These are phyloP conservation scores for Prietella phreatophila DNA, from an alignment of 2,113 vertebrate species.

Conservation along the genomic window DNA sequence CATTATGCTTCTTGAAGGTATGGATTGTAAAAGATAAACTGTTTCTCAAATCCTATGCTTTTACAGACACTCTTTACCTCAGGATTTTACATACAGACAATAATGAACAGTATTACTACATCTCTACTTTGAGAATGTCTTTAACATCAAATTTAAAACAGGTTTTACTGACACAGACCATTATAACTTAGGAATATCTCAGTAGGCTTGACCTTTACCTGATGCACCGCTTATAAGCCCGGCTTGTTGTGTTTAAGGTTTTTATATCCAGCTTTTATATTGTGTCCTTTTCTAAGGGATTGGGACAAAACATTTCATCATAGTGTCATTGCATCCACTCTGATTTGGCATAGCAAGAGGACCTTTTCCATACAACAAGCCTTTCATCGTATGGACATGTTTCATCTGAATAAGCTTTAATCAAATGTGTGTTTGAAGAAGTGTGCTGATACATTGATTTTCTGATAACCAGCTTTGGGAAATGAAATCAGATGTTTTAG, in stretches of 20 bases:
- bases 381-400: background rate
- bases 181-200: background rate
- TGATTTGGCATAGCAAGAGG: constrained; percentile 9
- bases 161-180: constrained; percentile 2
- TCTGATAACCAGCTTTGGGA: background rate
- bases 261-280: background rate
- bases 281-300: constrained; percentile 28
- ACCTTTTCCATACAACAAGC: background rate
- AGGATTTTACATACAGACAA: too few relatives aligned
- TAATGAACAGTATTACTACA: background rate
- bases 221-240: constrained; percentile 5
- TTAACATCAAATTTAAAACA: background rate
- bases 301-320: background rate
- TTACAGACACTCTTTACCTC: background rate
- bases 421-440: background rate
- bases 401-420: background rate
- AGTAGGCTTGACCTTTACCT: constrained; percentile 36
- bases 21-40: background rate
- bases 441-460: background rate
- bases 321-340: background rate
- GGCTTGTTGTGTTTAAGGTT: background rate
- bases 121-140: background rate
- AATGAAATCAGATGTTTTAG: background rate
- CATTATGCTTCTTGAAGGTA: background rate
- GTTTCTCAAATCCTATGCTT: background rate